Evolutionary conservation across 2,888 invertebrate species (phyloP).

Genomic region (Drosophila quinaria): DNA sequence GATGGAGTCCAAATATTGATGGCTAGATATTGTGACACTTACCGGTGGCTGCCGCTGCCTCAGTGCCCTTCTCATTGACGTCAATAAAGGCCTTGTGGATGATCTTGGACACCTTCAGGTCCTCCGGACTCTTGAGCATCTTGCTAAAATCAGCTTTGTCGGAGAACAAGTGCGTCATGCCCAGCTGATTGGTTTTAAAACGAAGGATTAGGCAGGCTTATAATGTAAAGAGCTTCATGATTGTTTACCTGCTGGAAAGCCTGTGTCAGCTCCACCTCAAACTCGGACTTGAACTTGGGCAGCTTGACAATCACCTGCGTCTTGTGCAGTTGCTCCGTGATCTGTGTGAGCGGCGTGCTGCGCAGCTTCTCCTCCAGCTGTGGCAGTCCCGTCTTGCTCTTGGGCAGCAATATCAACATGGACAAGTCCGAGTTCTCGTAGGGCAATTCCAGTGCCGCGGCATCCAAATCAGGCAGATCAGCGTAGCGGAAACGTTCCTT

Average conservation of each 20-base stretch:
- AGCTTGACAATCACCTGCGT: conserved; percentile 87
- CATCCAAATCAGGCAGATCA: conserved; percentile 66
- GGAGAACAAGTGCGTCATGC: conserved; percentile 89
- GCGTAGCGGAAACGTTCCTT: conserved; percentile 75
- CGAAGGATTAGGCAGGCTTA: neutral
- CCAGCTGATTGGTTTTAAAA: conserved; percentile 85
- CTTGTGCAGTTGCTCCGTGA: conserved; percentile 87
- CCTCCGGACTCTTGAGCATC: conserved; percentile 86
- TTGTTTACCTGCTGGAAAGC: conserved; percentile 87
- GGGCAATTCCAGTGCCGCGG: conserved; percentile 88
- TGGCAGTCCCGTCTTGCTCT: conserved; percentile 89
- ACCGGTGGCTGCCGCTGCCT: conserved; percentile 93
- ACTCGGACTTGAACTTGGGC: conserved; percentile 94
- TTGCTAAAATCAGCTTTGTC: conserved; percentile 88
- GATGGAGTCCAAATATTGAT: neutral
- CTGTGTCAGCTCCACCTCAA: conserved; percentile 88
- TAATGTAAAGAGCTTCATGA: neutral
- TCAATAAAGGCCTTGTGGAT: conserved; percentile 95
- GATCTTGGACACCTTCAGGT: conserved; percentile 88
- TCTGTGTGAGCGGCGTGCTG: conserved; percentile 86
- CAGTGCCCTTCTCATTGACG: conserved; percentile 95
- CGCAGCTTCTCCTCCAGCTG: conserved; percentile 89
- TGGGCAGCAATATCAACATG: conserved; percentile 92
- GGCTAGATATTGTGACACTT: conserved; percentile 25
- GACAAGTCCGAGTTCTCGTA: conserved; percentile 90